Evolutionary conservation across 2,797 vertebrate species (phyloP).

Genomic region (Acanthurus lineatus): DNA sequence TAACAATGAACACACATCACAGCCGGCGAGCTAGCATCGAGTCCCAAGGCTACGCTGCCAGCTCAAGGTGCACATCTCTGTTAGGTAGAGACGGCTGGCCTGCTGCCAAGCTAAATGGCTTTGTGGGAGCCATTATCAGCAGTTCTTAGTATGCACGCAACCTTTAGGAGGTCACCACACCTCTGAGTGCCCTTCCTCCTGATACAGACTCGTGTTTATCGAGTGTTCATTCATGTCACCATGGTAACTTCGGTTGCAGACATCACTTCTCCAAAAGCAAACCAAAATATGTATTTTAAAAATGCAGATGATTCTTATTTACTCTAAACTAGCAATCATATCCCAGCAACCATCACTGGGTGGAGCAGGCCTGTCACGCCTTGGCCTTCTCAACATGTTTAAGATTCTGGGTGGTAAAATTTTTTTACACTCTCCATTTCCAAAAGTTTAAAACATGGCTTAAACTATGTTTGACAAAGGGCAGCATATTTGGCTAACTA

Average conservation of each 20-base stretch:
- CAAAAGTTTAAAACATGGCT: too few relatives aligned
- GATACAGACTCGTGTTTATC: conserved; percentile 27
- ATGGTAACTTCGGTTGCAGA: not conserved
- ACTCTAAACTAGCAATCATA: too few relatives aligned
- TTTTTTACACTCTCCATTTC: too few relatives aligned
- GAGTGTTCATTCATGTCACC: conserved; percentile 16
- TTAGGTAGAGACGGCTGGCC: conserved; percentile 59
- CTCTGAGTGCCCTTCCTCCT: conserved; percentile 39
- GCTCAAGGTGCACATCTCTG: conserved; percentile 74
- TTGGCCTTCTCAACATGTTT: too few relatives aligned
- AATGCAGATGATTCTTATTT: not conserved
- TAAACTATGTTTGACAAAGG: too few relatives aligned
- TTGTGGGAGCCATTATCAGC: conserved; percentile 75
- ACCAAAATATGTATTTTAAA: not conserved
- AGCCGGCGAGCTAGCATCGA: conserved; percentile 48
- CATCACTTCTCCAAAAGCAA: not conserved
- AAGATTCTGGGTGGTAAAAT: too few relatives aligned
- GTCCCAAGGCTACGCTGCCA: conserved; percentile 73
- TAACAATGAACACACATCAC: conserved; percentile 79
- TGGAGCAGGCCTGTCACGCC: too few relatives aligned
- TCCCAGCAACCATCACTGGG: too few relatives aligned
- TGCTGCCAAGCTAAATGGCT: conserved; percentile 70
- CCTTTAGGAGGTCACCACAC: conserved; percentile 50
- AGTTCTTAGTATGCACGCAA: conserved; percentile 69
- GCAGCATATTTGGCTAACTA: too few relatives aligned